Evolutionary conservation across 2,113 vertebrate genomes (phyloP).

Genomic region (Equus quagga): DNA sequence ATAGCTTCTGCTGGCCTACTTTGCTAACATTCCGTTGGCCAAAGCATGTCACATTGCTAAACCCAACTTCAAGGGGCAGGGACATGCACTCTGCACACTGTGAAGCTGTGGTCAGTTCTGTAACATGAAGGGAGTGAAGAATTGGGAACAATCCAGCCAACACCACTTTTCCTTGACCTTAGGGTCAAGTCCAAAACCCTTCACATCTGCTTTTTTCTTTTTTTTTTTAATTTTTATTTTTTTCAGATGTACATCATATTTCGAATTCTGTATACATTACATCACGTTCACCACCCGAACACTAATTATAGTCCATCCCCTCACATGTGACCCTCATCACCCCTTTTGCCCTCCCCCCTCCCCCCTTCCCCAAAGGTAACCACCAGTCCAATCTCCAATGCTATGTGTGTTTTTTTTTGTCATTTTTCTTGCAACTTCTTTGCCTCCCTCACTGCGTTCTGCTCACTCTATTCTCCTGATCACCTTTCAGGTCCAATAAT

Average conservation of each 20-base stretch:
- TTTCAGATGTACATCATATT: no score
- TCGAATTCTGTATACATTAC: no score
- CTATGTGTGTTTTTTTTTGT: background rate
- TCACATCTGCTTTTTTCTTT: background rate
- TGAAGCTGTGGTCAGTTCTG: background rate
- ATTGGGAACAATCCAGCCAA: background rate
- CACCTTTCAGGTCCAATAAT: background rate
- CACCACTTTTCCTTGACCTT: background rate
- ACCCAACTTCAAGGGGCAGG: background rate
- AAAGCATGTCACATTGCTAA: background rate
- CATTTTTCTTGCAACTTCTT: background rate
- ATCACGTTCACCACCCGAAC: no score
- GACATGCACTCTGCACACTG: background rate
- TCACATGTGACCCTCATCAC: no score
- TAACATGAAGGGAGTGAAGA: constrained; percentile 18
- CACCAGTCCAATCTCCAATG: no score
- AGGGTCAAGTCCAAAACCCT: background rate
- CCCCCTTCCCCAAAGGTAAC: no score
- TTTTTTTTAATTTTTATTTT: background rate
- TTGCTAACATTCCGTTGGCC: constrained; percentile 29
- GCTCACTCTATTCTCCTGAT: background rate
- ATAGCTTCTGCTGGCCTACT: background rate
- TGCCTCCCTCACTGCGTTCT: background rate
- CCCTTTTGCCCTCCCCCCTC: no score
- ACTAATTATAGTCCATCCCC: no score